Conservation (phyloP, 2,888 invertebrate species). For the Sthenelais limicola region DNA sequence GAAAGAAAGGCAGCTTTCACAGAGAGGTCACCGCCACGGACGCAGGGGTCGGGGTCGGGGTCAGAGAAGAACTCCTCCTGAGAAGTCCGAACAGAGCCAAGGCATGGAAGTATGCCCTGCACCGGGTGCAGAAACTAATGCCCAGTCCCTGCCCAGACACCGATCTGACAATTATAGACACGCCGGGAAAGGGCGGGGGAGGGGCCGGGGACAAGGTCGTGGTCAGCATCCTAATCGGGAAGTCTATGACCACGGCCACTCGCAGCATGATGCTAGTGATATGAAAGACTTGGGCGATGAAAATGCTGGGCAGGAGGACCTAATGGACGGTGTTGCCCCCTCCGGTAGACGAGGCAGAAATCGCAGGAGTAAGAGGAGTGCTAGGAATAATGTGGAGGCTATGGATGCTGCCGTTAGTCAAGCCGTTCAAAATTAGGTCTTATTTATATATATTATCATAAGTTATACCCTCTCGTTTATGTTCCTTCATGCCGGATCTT, state of each 20-base stretch:
- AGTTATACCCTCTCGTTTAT: no score
- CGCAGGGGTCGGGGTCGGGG: constrained; percentile 38
- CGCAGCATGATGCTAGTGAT: no score
- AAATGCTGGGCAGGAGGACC: background rate
- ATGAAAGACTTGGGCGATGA: background rate
- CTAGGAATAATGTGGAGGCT: no score
- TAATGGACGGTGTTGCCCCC: no score
- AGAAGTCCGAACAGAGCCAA: background rate
- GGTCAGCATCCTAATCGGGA: background rate
- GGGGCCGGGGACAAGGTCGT: constrained; percentile 12
- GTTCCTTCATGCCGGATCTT: no score
- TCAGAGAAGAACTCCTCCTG: background rate
- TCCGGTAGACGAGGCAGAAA: no score
- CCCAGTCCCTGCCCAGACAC: background rate
- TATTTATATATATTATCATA: no score
- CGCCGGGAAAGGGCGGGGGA: constrained; percentile 7
- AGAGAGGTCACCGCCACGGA: constrained; percentile 11
- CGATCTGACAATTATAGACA: background rate
- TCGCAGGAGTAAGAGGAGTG: no score
- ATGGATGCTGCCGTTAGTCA: no score
- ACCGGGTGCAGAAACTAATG: background rate
- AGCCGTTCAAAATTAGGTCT: no score
- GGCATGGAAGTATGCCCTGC: background rate
- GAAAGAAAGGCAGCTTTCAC: constrained; percentile 39
- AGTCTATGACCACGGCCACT: no score